phyloP scores from a whole-genome alignment of 2,797 vertebrate species.

The Malurus splendens region DNA sequence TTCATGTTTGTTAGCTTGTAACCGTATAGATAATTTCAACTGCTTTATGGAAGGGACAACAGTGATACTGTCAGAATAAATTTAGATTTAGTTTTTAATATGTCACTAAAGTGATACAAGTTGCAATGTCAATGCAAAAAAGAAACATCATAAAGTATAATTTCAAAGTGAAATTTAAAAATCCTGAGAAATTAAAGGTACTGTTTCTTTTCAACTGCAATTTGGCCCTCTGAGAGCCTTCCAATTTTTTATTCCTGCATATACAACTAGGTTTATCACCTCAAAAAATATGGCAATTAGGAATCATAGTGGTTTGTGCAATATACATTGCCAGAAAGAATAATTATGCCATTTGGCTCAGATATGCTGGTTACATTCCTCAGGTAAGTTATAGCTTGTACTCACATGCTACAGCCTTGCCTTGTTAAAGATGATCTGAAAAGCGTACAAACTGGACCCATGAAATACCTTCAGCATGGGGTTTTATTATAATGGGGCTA shows the following conservation, averaged over 20 bases:
- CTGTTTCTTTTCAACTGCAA: background rate
- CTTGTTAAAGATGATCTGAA: background rate
- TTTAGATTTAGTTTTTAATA: background rate
- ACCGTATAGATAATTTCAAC: background rate
- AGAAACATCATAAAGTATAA: background rate
- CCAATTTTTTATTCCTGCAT: background rate
- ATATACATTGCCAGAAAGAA: background rate
- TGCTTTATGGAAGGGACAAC: background rate
- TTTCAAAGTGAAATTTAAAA: background rate
- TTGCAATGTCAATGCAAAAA: background rate
- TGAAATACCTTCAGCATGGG: background rate
- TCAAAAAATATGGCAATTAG: background rate
- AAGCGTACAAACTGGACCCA: background rate
- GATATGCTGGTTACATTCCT: background rate
- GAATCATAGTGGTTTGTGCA: background rate
- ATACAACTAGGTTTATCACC: background rate
- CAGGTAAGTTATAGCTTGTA: background rate
- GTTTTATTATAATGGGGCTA: background rate
- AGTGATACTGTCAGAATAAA: background rate
- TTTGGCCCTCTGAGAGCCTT: background rate
- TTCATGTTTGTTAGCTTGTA: background rate
- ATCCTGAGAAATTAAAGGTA: background rate
- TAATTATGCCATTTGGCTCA: background rate
- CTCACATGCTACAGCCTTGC: background rate
- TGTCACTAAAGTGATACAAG: background rate